These are phyloP conservation scores for Aspiorhynchus laticeps DNA, from an alignment of 2,113 vertebrate species.

Conservation along the genomic window DNA sequence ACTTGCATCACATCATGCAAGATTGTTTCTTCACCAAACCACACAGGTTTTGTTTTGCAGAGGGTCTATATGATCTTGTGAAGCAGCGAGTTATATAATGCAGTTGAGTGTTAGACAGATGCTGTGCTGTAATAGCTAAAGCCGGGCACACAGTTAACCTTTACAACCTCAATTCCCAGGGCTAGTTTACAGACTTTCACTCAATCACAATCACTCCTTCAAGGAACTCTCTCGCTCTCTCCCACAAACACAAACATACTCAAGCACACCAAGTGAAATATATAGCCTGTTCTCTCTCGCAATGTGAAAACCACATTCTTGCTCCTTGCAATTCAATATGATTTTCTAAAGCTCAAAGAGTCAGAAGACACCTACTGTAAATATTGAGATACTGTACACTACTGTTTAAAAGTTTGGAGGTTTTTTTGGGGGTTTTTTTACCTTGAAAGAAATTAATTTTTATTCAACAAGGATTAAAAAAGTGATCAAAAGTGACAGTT, in stretches of 20 bases:
- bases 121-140: constrained; percentile 64
- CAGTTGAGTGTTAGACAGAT: constrained; percentile 56
- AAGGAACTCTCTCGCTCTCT: not conserved
- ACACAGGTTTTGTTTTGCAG: constrained; percentile 36
- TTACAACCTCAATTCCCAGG: constrained; percentile 60
- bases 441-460: too few relatives aligned
- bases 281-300: not conserved
- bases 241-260: not conserved
- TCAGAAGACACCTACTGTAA: not conserved
- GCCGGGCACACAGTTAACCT: constrained; percentile 62
- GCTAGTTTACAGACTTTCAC: constrained; percentile 46
- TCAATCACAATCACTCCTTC: not conserved
- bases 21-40: constrained; percentile 30
- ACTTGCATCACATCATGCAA: not conserved
- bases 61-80: constrained; percentile 54
- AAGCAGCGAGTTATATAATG: constrained; percentile 54
- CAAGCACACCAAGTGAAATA: not conserved
- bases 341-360: not conserved
- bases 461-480: too few relatives aligned
- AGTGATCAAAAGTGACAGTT: too few relatives aligned
- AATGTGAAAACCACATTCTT: not conserved
- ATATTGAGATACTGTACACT: not conserved
- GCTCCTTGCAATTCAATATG: not conserved
- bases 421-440: too few relatives aligned
- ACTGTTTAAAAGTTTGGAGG: too few relatives aligned